Evolutionary conservation across 2,113 vertebrate species (phyloP).

Genomic region (Onychostruthus taczanowskii): DNA sequence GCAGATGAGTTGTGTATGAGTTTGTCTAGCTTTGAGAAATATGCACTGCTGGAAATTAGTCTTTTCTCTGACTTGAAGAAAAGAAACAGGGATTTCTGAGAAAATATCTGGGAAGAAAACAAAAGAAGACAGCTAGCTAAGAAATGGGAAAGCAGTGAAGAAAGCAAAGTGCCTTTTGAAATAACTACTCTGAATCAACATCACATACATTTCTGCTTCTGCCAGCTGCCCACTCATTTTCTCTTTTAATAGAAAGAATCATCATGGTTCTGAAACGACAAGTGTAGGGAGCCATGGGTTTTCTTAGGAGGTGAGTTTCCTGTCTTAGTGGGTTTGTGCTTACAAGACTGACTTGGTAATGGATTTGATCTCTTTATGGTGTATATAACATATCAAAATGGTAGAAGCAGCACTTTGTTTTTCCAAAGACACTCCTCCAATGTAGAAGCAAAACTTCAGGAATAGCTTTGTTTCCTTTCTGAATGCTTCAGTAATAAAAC

Average conservation of each 20-base stretch:
- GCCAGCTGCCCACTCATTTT: slow-evolving; percentile 42
- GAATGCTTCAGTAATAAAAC: not conserved
- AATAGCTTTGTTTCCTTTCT: not conserved
- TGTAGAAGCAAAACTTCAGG: not conserved
- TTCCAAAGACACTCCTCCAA: not conserved
- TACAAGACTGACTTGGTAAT: not conserved
- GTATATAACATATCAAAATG: not conserved
- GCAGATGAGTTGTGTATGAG: not conserved
- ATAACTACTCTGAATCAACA: slow-evolving; percentile 44
- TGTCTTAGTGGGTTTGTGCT: not conserved
- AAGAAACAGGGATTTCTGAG: not conserved
- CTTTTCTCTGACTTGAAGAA: not conserved
- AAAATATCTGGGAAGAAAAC: not conserved
- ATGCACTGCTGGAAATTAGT: not conserved
- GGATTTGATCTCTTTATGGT: not conserved
- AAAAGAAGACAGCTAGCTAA: not conserved
- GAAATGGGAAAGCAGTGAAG: not conserved
- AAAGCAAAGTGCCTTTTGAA: slow-evolving; percentile 16
- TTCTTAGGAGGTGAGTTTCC: slow-evolving; percentile 19
- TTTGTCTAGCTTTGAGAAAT: not conserved
- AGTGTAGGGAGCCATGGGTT: not conserved
- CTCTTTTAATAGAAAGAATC: slow-evolving; percentile 45
- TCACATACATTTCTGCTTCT: slow-evolving; percentile 25
- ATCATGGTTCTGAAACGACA: not conserved
- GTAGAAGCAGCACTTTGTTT: not conserved